A percentile compares a stretch with the other conserved stretches of the same genome.
These are phyloP conservation scores for Sinotaia quadrata DNA, from an alignment of 2,888 invertebrate genomes.

Conservation along the genomic window DNA sequence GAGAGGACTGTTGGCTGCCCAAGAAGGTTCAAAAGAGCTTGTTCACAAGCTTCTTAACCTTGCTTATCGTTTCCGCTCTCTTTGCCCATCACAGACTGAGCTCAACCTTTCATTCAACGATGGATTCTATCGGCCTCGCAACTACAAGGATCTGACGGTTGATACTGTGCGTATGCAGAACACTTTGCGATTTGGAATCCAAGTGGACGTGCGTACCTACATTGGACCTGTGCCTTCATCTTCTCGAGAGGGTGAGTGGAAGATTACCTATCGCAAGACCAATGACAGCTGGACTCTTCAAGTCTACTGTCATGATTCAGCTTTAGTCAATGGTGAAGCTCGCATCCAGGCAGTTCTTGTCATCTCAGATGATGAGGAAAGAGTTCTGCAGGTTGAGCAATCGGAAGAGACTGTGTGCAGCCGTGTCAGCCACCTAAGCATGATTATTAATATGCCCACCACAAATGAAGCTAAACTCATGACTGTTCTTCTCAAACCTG, in stretches of 20 bases:
- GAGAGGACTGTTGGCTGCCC: conserved; percentile 14
- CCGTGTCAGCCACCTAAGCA: conserved; percentile 61
- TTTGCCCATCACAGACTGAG: conserved; percentile 65
- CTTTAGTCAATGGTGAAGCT: conserved; percentile 66
- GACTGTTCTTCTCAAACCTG: conserved; percentile 68
- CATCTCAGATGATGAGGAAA: conserved; percentile 66
- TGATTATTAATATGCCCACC: conserved; percentile 55
- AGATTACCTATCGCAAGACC: conserved; percentile 70
- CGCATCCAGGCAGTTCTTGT: conserved; percentile 65
- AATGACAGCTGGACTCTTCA: conserved; percentile 65
- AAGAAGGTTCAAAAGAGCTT: conserved; percentile 34
- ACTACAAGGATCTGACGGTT: conserved; percentile 68
- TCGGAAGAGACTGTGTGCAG: conserved; percentile 56
- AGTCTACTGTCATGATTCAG: conserved; percentile 69
- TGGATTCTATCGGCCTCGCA: conserved; percentile 66
- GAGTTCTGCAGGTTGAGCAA: conserved; percentile 68
- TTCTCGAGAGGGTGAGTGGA: conserved; percentile 69
- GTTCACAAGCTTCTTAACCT: conserved; percentile 63
- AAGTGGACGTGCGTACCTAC: conserved; percentile 70
- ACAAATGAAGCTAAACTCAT: conserved; percentile 60
- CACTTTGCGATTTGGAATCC: conserved; percentile 69
- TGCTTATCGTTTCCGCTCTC: conserved; percentile 70
- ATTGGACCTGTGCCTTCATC: conserved; percentile 68
- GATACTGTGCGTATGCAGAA: conserved; percentile 71
- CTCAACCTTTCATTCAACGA: conserved; percentile 62